Conservation (phyloP, 2,113 vertebrate species). For the Bujurquina vittata region DNA sequence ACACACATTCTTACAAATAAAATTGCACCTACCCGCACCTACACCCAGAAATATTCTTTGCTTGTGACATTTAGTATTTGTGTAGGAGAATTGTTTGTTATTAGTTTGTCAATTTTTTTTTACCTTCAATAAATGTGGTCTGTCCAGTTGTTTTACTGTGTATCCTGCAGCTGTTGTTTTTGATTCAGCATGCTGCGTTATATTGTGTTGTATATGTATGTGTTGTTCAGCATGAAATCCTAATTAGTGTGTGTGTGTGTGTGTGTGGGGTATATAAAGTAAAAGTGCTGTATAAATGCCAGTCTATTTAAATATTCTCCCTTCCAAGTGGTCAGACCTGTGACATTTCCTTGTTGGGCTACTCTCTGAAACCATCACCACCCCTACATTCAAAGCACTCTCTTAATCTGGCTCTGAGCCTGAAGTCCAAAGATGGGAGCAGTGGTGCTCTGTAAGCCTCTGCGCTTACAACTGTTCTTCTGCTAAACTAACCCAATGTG, state of each 20-base stretch:
- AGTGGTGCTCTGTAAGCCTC: neutral
- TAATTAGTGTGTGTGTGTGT: too few species aligned
- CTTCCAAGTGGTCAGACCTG: neutral
- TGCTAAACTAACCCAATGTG: neutral
- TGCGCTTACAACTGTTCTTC: neutral
- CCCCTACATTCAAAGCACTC: neutral
- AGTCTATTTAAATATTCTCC: slow-evolving; percentile 3
- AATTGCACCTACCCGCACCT: neutral
- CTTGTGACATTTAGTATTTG: neutral
- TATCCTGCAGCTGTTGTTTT: too few species aligned
- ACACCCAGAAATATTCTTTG: neutral
- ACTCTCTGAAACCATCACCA: neutral
- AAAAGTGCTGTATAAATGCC: neutral
- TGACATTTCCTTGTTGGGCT: neutral
- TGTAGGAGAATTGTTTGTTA: neutral
- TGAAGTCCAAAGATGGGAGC: neutral
- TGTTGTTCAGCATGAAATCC: too few species aligned
- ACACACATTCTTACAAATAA: neutral
- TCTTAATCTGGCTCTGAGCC: neutral
- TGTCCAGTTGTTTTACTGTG: neutral
- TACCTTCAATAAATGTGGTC: slow-evolving; percentile 47
- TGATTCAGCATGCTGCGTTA: neutral
- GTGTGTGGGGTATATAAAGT: neutral
- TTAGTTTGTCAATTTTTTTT: neutral
- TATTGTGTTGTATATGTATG: neutral